Evolutionary conservation across 1,140 invertebrate genomes (phyloP), one percentile per base, ranked within the genome.

Genomic region (Eubasilissa regina): DNA sequence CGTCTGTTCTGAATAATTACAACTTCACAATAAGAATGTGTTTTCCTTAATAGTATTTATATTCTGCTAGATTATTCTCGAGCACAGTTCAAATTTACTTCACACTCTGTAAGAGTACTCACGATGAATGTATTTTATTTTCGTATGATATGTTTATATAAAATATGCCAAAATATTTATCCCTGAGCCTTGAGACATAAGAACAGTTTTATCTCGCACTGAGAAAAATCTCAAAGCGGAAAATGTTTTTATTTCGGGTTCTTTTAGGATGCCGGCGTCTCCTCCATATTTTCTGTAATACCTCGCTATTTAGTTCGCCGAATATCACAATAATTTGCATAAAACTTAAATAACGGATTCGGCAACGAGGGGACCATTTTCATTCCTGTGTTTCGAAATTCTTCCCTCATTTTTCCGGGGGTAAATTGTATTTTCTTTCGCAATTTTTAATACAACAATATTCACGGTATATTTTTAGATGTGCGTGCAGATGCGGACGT

Each of bases 281-380:
- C 12, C n/a, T n/a, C 17, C 44, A 68, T 68, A 47, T 47, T 68
- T 68, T 68, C 64, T 15, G 13, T 68, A 68, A 68, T 68, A 21
- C 21, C 64, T n/a, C 19, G 15, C 64, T 47, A 68, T 68, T 68
- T 17, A 47, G n/a, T 68, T 64, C 64, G 11, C 48, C 48, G 12
- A 47, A 21, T 47, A 68, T 68, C 43, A 68, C 43, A 68, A 68
- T 68, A 45, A 47, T 68, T 68, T 47, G 15, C 64, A 68, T 68
- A 48, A 68, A 68, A 68, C 13, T 47, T 47, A 68, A 68, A 68
- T 68, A 68, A 47, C 13, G 44, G 64, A 68, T 68, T 45, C 7
- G 11, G 60, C 25, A 35, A 35, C 25, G 25, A n/a, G n/a, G n/a
- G n/a, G 25, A 35, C 25, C 25, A 6, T 35, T 35, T 35, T 35